Conservation (phyloP, 2,888 invertebrate genomes). For the Phlogophora meticulosa region DNA sequence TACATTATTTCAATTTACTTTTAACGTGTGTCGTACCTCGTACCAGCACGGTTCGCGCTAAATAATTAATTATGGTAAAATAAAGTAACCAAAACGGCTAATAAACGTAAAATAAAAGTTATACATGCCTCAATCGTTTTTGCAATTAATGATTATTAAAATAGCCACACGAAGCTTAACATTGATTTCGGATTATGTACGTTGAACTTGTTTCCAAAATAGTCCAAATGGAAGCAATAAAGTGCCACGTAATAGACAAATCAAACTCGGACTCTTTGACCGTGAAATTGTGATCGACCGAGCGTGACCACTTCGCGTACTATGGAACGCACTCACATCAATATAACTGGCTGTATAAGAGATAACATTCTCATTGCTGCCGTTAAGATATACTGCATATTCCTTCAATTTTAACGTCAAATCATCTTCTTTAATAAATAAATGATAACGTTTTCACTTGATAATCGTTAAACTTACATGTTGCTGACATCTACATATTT, state of each 20-base stretch:
- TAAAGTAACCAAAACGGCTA: background rate
- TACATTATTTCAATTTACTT: no score
- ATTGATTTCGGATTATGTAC: conserved; percentile 70
- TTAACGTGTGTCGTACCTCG: background rate
- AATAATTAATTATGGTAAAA: background rate
- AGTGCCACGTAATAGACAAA: conserved; percentile 81
- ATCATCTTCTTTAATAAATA: conserved; percentile 9
- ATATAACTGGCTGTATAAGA: conserved; percentile 46
- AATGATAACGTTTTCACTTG: background rate
- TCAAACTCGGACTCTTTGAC: conserved; percentile 85
- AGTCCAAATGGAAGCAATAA: conserved; percentile 77
- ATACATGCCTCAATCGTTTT: conserved; percentile 1
- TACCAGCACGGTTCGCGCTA: background rate
- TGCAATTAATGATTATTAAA: conserved; percentile 20
- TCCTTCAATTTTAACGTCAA: conserved; percentile 1
- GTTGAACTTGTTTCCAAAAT: conserved; percentile 82
- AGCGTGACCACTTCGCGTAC: conserved; percentile 83
- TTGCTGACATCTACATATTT: background rate
- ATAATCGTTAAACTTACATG: conserved; percentile 1
- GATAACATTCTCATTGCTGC: conserved; percentile 23
- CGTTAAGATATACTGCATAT: conserved; percentile 1
- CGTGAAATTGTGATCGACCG: conserved; percentile 86
- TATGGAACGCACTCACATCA: conserved; percentile 74
- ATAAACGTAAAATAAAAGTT: background rate
- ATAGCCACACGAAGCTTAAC: conserved; percentile 39